Conservation (phyloP, 2,113 vertebrate genomes). For the Cariama cristata region DNA sequence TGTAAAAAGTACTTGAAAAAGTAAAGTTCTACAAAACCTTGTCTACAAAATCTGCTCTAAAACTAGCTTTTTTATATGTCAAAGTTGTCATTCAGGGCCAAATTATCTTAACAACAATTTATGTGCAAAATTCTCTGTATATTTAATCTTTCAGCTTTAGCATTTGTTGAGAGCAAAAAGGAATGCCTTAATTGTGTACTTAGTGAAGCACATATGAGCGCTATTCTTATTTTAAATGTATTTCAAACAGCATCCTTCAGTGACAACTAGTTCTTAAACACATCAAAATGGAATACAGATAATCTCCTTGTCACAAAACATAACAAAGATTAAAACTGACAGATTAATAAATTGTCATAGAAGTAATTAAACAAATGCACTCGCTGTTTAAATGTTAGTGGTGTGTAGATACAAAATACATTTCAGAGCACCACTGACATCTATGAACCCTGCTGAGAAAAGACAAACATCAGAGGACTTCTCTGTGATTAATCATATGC, state of each 20-base stretch:
- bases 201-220: neutral
- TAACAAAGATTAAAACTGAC: slow-evolving; percentile 15
- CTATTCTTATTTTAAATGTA: neutral
- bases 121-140: neutral
- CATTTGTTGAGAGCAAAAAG: slow-evolving; percentile 16
- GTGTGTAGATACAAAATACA: neutral
- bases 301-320: slow-evolving; percentile 19
- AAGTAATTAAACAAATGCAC: slow-evolving; percentile 35
- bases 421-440: neutral
- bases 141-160: neutral
- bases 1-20: neutral
- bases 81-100: neutral
- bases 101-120: neutral
- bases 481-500: neutral
- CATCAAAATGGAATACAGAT: neutral
- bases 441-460: neutral
- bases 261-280: slow-evolving; percentile 39
- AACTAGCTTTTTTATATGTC: neutral
- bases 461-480: neutral
- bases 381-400: neutral
- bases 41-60: neutral
- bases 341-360: slow-evolving; percentile 6
- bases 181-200: neutral
- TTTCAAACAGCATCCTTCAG: slow-evolving; percentile 11
- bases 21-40: neutral